phyloP scores from a whole-genome alignment of 2,888 invertebrate genomes.

The Rotaria magnacalcarata region DNA sequence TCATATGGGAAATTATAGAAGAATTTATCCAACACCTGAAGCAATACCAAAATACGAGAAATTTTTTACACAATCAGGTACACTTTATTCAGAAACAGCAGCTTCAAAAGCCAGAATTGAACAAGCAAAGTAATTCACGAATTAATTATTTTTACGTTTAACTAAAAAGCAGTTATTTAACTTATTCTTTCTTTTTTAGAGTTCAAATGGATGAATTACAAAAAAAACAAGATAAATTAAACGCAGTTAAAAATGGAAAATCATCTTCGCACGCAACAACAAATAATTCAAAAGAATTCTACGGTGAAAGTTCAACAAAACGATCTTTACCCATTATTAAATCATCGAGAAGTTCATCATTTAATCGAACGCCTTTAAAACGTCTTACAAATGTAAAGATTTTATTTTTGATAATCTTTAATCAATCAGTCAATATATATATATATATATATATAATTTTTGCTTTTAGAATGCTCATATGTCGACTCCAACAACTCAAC shows the following conservation, averaged over 20 bases:
- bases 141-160: background rate
- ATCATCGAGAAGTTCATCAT: conserved; percentile 21
- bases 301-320: conserved; percentile 42
- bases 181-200: background rate
- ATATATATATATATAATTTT: background rate
- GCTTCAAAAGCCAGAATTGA: conserved; percentile 58
- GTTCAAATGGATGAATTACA: conserved; percentile 32
- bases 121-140: conserved; percentile 52
- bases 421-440: background rate
- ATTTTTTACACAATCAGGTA: conserved; percentile 58
- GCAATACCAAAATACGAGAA: conserved; percentile 57
- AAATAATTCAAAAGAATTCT: conserved; percentile 26
- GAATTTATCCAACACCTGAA: conserved; percentile 56
- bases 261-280: background rate
- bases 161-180: too few relatives aligned
- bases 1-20: conserved; percentile 58
- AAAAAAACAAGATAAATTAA: conserved; percentile 44
- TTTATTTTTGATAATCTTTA: background rate
- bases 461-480: background rate
- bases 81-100: conserved; percentile 60
- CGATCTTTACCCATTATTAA: background rate
- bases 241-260: conserved; percentile 43
- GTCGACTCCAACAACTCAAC: background rate
- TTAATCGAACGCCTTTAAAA: conserved; percentile 30
- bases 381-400: background rate